phyloP scores from a whole-genome alignment of 2,888 invertebrate species.

The Synergus laeviventris region DNA sequence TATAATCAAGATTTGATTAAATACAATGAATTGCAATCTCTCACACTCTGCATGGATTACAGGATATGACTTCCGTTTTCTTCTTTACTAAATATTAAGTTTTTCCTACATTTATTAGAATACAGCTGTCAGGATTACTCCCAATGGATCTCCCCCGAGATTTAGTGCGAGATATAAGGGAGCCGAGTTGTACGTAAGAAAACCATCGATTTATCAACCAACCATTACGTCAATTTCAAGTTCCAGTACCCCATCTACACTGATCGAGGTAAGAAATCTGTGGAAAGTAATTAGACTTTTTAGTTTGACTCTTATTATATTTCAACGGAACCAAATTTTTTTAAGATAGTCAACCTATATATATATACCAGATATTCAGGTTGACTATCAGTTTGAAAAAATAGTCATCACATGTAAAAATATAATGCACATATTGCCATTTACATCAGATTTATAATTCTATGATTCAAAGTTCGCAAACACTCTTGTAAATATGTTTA shows the following conservation, averaged over 20 bases:
- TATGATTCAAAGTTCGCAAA: not conserved
- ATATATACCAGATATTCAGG: too few relatives aligned
- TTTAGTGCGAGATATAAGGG: constrained; percentile 74
- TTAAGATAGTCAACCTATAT: too few relatives aligned
- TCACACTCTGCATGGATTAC: not conserved
- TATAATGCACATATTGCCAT: not conserved
- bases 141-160: constrained; percentile 69
- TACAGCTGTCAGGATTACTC: constrained; percentile 67
- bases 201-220: constrained; percentile 65
- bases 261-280: constrained; percentile 66
- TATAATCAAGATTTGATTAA: not conserved
- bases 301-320: constrained; percentile 14
- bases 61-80: not conserved
- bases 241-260: constrained; percentile 65
- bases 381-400: too few relatives aligned
- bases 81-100: not conserved
- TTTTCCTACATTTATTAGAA: constrained; percentile 58
- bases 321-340: not conserved
- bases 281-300: constrained; percentile 37
- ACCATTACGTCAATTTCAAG: constrained; percentile 65
- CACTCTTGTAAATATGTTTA: not conserved
- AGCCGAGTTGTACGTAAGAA: constrained; percentile 70
- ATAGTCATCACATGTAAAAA: not conserved
- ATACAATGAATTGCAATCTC: not conserved
- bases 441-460: too few relatives aligned